A percentile compares a stretch with the other conserved stretches of the same genome.
phyloP scores from a whole-genome alignment of 2,888 invertebrate species.

The Palloptera scutellata region DNA sequence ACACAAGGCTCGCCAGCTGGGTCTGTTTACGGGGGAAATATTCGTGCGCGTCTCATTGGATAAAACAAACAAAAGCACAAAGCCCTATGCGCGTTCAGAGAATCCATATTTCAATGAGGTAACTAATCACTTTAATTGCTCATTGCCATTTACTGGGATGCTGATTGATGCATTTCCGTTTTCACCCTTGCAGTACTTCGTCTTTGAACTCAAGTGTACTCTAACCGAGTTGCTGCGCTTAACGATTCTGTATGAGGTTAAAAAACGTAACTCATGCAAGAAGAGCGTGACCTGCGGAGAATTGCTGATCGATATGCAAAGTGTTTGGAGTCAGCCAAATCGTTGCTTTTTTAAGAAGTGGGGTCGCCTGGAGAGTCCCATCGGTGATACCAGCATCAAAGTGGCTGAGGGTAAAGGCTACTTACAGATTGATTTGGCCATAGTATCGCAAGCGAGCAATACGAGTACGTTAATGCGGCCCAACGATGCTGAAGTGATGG shows the following conservation, averaged over 20 bases:
- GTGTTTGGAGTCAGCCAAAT: slow-evolving; percentile 79
- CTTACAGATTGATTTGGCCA: slow-evolving; percentile 81
- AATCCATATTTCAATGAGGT: slow-evolving; percentile 77
- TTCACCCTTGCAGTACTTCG: slow-evolving; percentile 68
- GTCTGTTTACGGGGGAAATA: slow-evolving; percentile 67
- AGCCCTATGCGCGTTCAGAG: slow-evolving; percentile 68
- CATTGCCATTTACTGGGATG: neutral
- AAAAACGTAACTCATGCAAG: slow-evolving; percentile 65
- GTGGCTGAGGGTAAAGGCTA: slow-evolving; percentile 70
- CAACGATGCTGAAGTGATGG: slow-evolving; percentile 32
- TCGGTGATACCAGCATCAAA: slow-evolving; percentile 44
- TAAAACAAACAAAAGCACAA: slow-evolving; percentile 70
- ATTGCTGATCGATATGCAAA: slow-evolving; percentile 71
- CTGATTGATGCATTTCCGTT: neutral
- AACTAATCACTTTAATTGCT: slow-evolving; percentile 22
- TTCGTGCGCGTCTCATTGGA: slow-evolving; percentile 72
- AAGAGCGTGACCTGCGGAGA: slow-evolving; percentile 69
- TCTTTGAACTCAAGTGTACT: slow-evolving; percentile 71
- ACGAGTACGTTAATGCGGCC: slow-evolving; percentile 24
- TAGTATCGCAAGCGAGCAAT: slow-evolving; percentile 67
- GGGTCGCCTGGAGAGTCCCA: slow-evolving; percentile 77
- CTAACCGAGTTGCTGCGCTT: slow-evolving; percentile 69
- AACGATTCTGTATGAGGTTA: slow-evolving; percentile 70
- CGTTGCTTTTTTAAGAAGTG: slow-evolving; percentile 87
- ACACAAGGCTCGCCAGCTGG: slow-evolving; percentile 72